These are phyloP conservation scores for Disparrhopalites patrizii DNA, from an alignment of 2,888 invertebrate genomes.

Conservation along the genomic window DNA sequence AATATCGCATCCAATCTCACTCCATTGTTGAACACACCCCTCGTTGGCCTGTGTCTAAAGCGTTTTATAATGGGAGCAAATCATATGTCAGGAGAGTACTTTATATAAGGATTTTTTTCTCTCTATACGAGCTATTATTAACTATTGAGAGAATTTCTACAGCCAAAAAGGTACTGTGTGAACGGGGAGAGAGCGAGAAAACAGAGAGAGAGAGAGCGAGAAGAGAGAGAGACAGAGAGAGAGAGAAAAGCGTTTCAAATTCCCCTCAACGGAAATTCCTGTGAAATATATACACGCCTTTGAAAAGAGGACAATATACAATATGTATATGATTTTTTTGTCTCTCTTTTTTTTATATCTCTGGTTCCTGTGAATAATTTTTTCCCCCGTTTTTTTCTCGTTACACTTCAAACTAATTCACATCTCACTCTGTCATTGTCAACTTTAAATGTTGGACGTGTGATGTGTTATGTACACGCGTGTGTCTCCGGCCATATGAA, in stretches of 20 bases:
- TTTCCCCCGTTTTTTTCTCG: background rate
- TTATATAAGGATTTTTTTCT: background rate
- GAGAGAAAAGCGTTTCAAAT: background rate
- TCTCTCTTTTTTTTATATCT: too few relatives aligned
- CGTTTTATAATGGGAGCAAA: background rate
- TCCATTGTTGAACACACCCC: too few relatives aligned
- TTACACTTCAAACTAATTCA: background rate
- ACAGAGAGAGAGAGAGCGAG: background rate
- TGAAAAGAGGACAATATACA: background rate
- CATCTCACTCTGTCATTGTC: conserved; percentile 10
- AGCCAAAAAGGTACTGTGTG: too few relatives aligned
- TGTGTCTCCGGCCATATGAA: too few relatives aligned
- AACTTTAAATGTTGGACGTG: too few relatives aligned
- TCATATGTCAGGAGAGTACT: background rate
- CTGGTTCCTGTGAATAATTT: too few relatives aligned
- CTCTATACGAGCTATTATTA: background rate
- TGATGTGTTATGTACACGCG: too few relatives aligned
- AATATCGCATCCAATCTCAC: too few relatives aligned
- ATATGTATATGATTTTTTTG: background rate
- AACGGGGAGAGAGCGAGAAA: background rate
- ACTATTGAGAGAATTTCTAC: too few relatives aligned
- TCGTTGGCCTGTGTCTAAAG: background rate
- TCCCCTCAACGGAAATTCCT: conserved; percentile 2
- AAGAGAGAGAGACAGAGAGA: background rate
- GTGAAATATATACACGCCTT: conserved; percentile 6